These are phyloP conservation scores for Cryptocephalus moraei DNA, from an alignment of 2,888 invertebrate genomes.

Conservation along the genomic window DNA sequence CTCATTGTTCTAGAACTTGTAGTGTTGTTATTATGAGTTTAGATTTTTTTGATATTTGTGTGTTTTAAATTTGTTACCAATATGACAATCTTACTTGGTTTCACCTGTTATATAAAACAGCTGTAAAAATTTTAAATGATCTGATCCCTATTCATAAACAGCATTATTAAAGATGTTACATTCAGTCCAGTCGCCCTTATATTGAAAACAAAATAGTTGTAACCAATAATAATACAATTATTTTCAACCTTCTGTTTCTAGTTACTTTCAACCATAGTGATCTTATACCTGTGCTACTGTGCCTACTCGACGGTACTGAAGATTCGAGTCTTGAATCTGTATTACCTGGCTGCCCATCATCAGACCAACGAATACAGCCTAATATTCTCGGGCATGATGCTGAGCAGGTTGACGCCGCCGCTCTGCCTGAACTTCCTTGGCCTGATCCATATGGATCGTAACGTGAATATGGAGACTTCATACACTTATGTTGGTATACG, in stretches of 20 bases:
- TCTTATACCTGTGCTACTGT: constrained; percentile 93
- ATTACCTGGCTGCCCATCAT: constrained; percentile 94
- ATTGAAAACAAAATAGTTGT: too few relatives aligned
- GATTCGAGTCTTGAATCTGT: constrained; percentile 90
- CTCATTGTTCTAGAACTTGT: too few relatives aligned
- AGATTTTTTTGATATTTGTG: neutral
- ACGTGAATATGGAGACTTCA: constrained; percentile 74
- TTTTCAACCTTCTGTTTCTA: constrained; percentile 36
- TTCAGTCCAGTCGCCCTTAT: too few relatives aligned
- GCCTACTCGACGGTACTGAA: constrained; percentile 97
- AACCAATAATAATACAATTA: neutral
- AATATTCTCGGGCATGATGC: constrained; percentile 97
- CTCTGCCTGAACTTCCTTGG: constrained; percentile 97
- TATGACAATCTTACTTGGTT: too few relatives aligned
- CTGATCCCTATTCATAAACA: too few relatives aligned
- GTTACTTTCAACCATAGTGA: constrained; percentile 81
- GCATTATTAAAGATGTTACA: too few relatives aligned
- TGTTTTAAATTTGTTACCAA: too few relatives aligned
- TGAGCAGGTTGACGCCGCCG: constrained; percentile 94
- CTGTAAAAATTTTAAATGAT: too few relatives aligned
- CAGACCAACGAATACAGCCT: constrained; percentile 98
- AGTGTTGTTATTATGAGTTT: too few relatives aligned
- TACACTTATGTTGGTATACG: constrained; percentile 73
- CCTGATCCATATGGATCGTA: constrained; percentile 91
- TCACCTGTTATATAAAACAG: too few relatives aligned